Base-by-base conservation (phyloP, 2,888 invertebrate species). In the Carabus problematicus region DNA sequence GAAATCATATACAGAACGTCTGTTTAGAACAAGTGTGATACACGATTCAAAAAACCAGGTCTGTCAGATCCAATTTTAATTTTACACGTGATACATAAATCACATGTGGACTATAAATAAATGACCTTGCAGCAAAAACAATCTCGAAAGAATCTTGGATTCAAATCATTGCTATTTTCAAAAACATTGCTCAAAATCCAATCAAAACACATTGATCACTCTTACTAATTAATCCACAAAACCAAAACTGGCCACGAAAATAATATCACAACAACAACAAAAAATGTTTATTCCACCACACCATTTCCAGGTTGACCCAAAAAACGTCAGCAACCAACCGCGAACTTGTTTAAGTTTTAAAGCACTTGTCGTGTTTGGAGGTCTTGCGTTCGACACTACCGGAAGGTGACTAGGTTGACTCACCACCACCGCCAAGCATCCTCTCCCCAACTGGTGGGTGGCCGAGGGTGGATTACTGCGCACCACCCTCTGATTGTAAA, bases 381-480 rank as follows among this genome's bases (percentile, higher is more conserved):
- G 29, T 29, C 29, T 29, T 6, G 29, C 3, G 29, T 29, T 29
- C 29, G 29, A 29, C 29, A 56, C 39, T 56, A 40, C 56, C 19
- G 19, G 29, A 55, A 55, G 56, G 56, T 56, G 41, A n/a, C 56
- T 29, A 6, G 29, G 29, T 29, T 29, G 29, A 29, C 29, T 29
- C 29, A 29, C 29, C 29, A 29, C 29, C 6, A 29, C 29, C 6
- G 6, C 18, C 56, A n/a, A 8, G 1, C 29, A 29, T n/a, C 29
- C 29, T 29, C 29, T 29, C 29, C 29, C 29, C 29, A 29, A 29
- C 29, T 29, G 29, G 29, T 29, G 84, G 84, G 84, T 84, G 84
- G 76, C 82, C 84, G 52, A 84, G 29, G 29, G 29, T 29, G 29
- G 6, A 29, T 29, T 3, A 29, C 29, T 29, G 29, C 29, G 29